These are phyloP conservation scores for Cranoglanis bouderius DNA, from an alignment of 2,113 vertebrate genomes.

Conservation along the genomic window DNA sequence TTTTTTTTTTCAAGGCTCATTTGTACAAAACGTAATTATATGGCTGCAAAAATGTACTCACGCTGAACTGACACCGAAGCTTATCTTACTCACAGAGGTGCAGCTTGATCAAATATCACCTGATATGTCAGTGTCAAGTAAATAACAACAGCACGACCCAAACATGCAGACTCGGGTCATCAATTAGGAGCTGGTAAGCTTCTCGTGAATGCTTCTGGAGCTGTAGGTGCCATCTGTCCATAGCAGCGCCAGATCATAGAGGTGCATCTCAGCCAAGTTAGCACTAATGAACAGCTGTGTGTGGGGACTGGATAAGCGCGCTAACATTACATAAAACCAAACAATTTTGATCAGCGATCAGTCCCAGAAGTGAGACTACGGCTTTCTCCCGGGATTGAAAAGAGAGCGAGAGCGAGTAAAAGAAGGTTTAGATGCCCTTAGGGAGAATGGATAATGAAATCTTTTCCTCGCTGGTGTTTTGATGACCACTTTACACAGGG, in stretches of 20 bases:
- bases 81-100: constrained; percentile 23
- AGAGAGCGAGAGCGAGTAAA: constrained; percentile 60
- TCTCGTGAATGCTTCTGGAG: constrained; percentile 3
- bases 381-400: constrained; percentile 60
- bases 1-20: constrained; percentile 9
- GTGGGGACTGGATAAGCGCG: constrained; percentile 73
- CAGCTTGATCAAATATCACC: constrained; percentile 35
- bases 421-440: constrained; percentile 30
- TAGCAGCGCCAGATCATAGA: constrained; percentile 36
- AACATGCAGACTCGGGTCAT: constrained; percentile 20
- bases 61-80: not conserved
- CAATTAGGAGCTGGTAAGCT: constrained; percentile 27
- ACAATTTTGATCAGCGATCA: constrained; percentile 74
- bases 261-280: constrained; percentile 59
- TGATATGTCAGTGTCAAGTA: constrained; percentile 29
- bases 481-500: constrained; percentile 69
- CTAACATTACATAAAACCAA: constrained; percentile 74
- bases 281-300: constrained; percentile 70
- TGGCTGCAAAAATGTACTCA: not conserved
- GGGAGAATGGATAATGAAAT: constrained; percentile 54
- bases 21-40: constrained; percentile 1
- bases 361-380: constrained; percentile 55
- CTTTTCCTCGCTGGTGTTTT: constrained; percentile 60
- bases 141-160: constrained; percentile 33
- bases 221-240: constrained; percentile 50